phyloP scores from a whole-genome alignment of 1,140 invertebrate species.

The Panonychus citri region DNA sequence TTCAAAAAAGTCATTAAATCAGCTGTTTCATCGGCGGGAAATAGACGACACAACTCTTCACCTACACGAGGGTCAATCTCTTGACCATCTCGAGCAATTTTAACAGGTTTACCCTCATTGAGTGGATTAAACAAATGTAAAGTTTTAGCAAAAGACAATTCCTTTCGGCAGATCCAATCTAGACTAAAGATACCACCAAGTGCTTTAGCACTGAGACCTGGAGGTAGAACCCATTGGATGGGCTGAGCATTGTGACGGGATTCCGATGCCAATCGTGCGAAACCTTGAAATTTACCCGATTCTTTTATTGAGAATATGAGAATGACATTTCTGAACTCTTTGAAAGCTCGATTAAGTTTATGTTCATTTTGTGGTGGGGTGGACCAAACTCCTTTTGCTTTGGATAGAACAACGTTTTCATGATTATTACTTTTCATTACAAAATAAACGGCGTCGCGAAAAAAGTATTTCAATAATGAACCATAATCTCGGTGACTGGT shows the following conservation, averaged over 20 bases:
- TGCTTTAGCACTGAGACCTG: constrained; percentile 68
- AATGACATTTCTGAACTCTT: constrained; percentile 73
- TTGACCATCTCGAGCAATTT: constrained; percentile 89
- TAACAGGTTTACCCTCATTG: constrained; percentile 95
- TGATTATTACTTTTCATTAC: constrained; percentile 94
- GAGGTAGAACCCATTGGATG: constrained; percentile 85
- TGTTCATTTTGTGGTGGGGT: constrained; percentile 89
- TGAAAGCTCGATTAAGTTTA: constrained; percentile 79
- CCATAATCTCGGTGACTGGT: constrained; percentile 35
- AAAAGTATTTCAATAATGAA: constrained; percentile 77
- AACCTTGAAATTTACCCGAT: constrained; percentile 66
- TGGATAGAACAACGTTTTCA: constrained; percentile 82
- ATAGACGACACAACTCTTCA: constrained; percentile 75
- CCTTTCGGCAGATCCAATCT: constrained; percentile 82
- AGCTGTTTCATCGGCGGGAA: constrained; percentile 74
- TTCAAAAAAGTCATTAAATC: constrained; percentile 69
- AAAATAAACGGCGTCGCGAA: constrained; percentile 82
- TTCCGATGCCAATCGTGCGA: constrained; percentile 63
- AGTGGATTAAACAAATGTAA: constrained; percentile 85
- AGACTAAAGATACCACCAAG: constrained; percentile 84
- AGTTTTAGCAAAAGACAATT: constrained; percentile 72
- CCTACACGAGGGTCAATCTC: constrained; percentile 87
- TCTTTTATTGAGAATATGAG: constrained; percentile 93
- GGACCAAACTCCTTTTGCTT: constrained; percentile 89
- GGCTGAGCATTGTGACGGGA: constrained; percentile 65